These are phyloP conservation scores for Drosophila antonietae DNA, from an alignment of 2,888 invertebrate species.

Conservation along the genomic window DNA sequence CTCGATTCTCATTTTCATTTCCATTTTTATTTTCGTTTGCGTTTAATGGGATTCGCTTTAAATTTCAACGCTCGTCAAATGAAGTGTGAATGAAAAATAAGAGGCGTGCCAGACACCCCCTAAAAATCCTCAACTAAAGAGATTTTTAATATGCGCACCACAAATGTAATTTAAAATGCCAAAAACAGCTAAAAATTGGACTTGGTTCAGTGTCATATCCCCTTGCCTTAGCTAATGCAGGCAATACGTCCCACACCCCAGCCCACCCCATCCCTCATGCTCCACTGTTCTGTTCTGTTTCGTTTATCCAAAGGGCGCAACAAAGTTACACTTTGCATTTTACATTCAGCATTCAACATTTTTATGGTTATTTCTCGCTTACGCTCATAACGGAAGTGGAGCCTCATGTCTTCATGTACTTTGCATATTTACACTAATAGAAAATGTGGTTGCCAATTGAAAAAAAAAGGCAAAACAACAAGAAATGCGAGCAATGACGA, in stretches of 20 bases:
- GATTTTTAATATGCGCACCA: constrained; percentile 64
- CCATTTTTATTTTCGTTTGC: constrained; percentile 46
- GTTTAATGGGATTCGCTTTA: constrained; percentile 61
- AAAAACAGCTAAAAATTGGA: constrained; percentile 41
- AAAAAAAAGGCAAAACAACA: constrained; percentile 46
- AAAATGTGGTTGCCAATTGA: constrained; percentile 77
- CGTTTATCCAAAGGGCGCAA: constrained; percentile 39
- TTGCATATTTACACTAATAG: constrained; percentile 81
- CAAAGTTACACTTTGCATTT: constrained; percentile 75
- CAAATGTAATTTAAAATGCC: constrained; percentile 63
- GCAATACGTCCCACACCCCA: background rate
- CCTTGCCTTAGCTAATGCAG: constrained; percentile 4
- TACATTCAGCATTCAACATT: constrained; percentile 63
- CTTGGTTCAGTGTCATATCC: constrained; percentile 6
- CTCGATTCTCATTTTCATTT: constrained; percentile 17
- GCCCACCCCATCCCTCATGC: background rate
- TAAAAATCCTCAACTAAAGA: constrained; percentile 41
- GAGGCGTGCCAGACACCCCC: constrained; percentile 24
- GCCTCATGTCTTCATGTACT: constrained; percentile 81
- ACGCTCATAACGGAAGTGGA: constrained; percentile 71
- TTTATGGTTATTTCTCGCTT: constrained; percentile 67
- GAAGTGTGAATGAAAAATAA: constrained; percentile 63
- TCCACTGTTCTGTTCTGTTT: too few species aligned
- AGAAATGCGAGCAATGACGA: background rate
- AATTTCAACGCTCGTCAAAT: constrained; percentile 56